Evolutionary conservation across 2,113 vertebrate genomes (phyloP), one percentile per base, ranked within the genome.

Genomic region (Ivindomyrus marchei): DNA sequence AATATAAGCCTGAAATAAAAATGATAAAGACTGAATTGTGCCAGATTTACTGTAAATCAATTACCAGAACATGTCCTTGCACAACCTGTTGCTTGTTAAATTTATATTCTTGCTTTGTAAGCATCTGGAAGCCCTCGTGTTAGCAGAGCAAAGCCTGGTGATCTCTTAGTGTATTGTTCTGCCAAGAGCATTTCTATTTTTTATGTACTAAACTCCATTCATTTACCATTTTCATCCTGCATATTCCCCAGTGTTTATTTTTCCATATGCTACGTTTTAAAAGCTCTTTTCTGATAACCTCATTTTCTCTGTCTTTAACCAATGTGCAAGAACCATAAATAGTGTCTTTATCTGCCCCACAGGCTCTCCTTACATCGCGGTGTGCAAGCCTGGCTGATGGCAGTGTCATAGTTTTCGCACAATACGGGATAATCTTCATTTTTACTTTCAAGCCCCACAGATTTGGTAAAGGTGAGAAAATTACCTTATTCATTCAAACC

Each of bases 231-330:
- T 91, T 92, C 84, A 39, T 91, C 86, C 87, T 4, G 42, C 83
- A 46, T n/a, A 90, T 86, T 91, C 88, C 91, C 85, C 70, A 19
- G 87, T 92, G 89, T 90, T 91, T 86, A 90, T 21, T 39, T 53
- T 15, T 17, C 91, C 92, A 93, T 93, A 89, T 94, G 92, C 91
- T 91, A 93, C 91, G 92, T 91, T 93, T 92, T 90, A 92, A 91
- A 92, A 58, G 31, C 52, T 49, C 27, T 88, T 15, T 19, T 74
- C 31, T 50, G 5, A 50, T 87, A 15, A 6, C 45, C 49, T 6
- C 39, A 17, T 17, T 58, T n/a, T 84, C 7, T 39, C 27, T 46
- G 45, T 58, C 45, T 90, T 85, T 66, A 45, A 56, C 9, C 52
- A 85, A n/a, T 70, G 42, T 86, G 83, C 84, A 87, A n/a, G 42